Conservation (phyloP, 2,113 vertebrate species). For the Pachyramphus minor region DNA sequence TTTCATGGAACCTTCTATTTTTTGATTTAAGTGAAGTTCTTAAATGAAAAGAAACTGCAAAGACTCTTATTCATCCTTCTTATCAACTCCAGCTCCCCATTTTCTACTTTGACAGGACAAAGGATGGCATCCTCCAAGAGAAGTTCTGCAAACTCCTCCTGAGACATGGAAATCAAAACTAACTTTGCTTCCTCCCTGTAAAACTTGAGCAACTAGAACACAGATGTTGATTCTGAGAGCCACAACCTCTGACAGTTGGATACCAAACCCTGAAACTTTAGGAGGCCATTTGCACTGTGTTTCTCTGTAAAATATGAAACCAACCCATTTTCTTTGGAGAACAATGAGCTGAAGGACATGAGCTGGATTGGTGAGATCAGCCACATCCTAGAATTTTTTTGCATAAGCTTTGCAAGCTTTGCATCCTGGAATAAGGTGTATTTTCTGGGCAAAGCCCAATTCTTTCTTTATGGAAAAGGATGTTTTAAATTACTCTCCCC, state of each 20-base stretch:
- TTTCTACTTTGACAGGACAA: background rate
- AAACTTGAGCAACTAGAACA: background rate
- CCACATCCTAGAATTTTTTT: background rate
- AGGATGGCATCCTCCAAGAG: background rate
- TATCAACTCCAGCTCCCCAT: background rate
- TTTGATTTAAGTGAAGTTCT: background rate
- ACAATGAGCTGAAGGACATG: background rate
- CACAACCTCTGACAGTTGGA: accelerated
- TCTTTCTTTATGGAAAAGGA: background rate
- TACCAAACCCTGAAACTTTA: background rate
- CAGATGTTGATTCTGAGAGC: background rate
- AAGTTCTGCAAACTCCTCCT: background rate
- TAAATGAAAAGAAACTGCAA: background rate
- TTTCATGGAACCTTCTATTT: background rate
- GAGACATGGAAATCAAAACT: background rate
- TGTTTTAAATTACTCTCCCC: background rate
- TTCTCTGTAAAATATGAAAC: background rate
- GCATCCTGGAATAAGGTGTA: background rate
- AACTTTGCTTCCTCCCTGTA: background rate
- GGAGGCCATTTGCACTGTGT: background rate
- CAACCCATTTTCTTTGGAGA: background rate
- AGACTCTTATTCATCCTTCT: background rate
- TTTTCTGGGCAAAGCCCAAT: background rate
- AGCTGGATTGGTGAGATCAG: background rate
- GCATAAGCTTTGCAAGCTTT: background rate